Evolutionary conservation across 1,140 invertebrate species (phyloP).

Genomic region (Globodera rostochiensis): DNA sequence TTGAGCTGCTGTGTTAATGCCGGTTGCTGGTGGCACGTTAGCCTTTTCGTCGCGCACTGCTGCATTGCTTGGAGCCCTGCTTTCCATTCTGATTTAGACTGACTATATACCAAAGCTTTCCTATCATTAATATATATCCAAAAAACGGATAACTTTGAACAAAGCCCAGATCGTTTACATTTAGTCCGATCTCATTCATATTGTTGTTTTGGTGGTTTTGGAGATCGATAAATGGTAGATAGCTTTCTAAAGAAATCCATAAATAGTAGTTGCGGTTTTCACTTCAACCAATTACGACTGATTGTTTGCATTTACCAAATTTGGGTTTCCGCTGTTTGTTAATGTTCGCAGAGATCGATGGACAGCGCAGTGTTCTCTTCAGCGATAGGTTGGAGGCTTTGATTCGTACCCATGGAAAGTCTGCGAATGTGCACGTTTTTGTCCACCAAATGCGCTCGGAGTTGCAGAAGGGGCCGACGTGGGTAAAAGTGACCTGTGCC

Average conservation of each 20-base stretch:
- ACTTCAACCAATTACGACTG: background rate
- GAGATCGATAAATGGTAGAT: background rate
- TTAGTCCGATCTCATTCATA: background rate
- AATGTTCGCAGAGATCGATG: background rate
- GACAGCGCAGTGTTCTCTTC: background rate
- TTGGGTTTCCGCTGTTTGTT: background rate
- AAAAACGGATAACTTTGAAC: no score
- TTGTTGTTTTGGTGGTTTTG: background rate
- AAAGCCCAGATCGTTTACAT: background rate
- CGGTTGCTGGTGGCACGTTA: background rate
- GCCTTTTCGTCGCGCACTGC: background rate
- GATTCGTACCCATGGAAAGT: background rate
- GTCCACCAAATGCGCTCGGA: background rate
- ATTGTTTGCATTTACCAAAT: no score
- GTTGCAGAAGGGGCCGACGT: conserved; percentile 18
- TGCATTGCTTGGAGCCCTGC: background rate
- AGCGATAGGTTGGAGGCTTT: background rate
- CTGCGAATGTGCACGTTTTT: conserved; percentile 1
- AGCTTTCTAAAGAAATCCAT: background rate
- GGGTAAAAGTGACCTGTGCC: background rate
- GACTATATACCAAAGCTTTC: no score
- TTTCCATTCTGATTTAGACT: no score
- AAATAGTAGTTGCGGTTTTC: background rate
- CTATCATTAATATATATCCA: no score
- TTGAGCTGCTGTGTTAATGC: background rate